Evolutionary conservation across 2,888 invertebrate species (phyloP).

Genomic region (Strigamia transsilvanica): DNA sequence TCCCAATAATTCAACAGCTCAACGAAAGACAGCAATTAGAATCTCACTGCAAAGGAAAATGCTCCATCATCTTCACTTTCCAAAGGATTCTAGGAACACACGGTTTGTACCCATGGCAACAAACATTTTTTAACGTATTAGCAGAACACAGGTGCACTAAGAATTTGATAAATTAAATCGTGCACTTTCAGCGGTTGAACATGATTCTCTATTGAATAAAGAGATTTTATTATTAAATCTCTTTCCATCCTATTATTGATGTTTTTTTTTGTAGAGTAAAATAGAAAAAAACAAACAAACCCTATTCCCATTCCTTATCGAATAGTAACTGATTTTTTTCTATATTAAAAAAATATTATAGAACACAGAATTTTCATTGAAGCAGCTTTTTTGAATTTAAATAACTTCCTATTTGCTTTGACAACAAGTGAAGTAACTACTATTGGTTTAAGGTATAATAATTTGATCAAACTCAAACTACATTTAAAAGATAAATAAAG

Average conservation of each 20-base stretch:
- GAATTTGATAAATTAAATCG: slow-evolving; percentile 18
- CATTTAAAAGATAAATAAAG: background rate
- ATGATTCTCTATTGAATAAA: too few species aligned
- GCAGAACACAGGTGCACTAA: background rate
- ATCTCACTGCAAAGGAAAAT: slow-evolving; percentile 52
- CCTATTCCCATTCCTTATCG: too few species aligned
- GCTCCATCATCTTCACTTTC: slow-evolving; percentile 54
- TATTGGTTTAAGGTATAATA: slow-evolving; percentile 47
- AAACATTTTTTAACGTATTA: background rate
- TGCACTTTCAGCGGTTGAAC: too few species aligned
- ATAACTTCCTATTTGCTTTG: slow-evolving; percentile 53
- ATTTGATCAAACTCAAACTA: background rate
- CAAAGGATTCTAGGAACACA: slow-evolving; percentile 54
- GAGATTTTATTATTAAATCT: too few species aligned
- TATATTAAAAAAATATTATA: slow-evolving; percentile 16
- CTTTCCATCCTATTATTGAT: too few species aligned
- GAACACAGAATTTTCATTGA: slow-evolving; percentile 54
- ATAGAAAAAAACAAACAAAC: too few species aligned
- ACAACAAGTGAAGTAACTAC: slow-evolving; percentile 52
- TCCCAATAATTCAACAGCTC: slow-evolving; percentile 54
- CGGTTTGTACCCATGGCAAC: slow-evolving; percentile 51
- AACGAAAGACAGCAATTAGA: slow-evolving; percentile 53
- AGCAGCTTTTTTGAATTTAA: slow-evolving; percentile 37
- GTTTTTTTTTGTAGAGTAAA: too few species aligned
- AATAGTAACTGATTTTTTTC: too few species aligned